phyloP scores from a whole-genome alignment of 2,888 invertebrate species.

The Elmis aenea region DNA sequence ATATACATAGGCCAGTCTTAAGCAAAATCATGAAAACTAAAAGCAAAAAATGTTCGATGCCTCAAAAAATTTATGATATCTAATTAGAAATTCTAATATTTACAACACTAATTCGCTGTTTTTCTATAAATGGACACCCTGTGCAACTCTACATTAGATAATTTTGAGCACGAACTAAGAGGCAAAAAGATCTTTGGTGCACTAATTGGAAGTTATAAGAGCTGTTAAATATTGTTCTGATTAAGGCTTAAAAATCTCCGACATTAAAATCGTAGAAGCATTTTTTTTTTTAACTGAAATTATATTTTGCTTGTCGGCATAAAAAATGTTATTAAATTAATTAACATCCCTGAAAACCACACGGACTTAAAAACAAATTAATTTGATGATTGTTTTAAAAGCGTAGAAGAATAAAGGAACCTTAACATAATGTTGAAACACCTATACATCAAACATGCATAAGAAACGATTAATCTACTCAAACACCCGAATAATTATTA shows the following conservation, averaged over 20 bases:
- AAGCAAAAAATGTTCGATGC: constrained; percentile 14
- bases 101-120: constrained; percentile 40
- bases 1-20: constrained; percentile 23
- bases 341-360: constrained; percentile 7
- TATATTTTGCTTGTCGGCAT: constrained; percentile 2
- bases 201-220: constrained; percentile 6
- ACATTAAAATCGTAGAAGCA: constrained; percentile 11
- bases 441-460: constrained; percentile 10
- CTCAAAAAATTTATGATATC: constrained; percentile 15
- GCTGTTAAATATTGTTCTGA: constrained; percentile 12
- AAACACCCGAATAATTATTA: constrained; percentile 36
- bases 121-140: constrained; percentile 33
- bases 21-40: constrained; percentile 8
- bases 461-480: constrained; percentile 5
- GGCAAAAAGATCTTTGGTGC: constrained; percentile 10
- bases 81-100: constrained; percentile 21
- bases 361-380: constrained; percentile 8
- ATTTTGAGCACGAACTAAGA: not conserved
- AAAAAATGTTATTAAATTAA: constrained; percentile 1
- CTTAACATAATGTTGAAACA: constrained; percentile 14
- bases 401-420: constrained; percentile 18
- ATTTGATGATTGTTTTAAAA: constrained; percentile 12
- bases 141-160: constrained; percentile 27
- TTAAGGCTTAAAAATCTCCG: constrained; percentile 17
- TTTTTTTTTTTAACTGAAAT: constrained; percentile 4